Base-by-base conservation (phyloP, 30 jellyfish, hydroid and myxozoan species). In the Phacellophora camtschatica region DNA sequence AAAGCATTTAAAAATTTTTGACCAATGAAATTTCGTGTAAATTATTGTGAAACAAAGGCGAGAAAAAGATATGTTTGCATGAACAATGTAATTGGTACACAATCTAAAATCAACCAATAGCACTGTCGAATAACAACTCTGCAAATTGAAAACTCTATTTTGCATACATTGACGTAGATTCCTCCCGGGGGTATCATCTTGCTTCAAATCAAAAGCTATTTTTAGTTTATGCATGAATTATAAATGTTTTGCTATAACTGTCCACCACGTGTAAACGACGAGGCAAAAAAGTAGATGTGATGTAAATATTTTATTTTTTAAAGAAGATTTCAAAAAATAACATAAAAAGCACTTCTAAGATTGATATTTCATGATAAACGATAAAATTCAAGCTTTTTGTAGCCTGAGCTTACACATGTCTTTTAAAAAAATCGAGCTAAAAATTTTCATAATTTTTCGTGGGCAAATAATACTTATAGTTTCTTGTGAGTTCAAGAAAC, bases 211-310 rank as follows among this genome's bases (percentile, higher is more conserved):
- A 33, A 8, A 15, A 49, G 18, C 20, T 73, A 73, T 73, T 73
- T 41, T 73, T 73, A 73, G 86, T 12, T 3, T 48, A 16, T 1
- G 23, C 59, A 51, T 73, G 45, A 73, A 73, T 73, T 16, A 49
- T 73, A 50, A 15, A 73, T 73, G 84, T n/a, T n/a, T n/a, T n/a
- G n/a, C n/a, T n/a, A n/a, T n/a, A n/a, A n/a, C 46, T 28, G 42
- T 46, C 24, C 59, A 19, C 88, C 88, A 76, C 88, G 88, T 76
- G 88, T 71, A 76, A 76, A 76, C 88, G 79, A 61, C 59, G 88
- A 43, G 88, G 79, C 65, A 18, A 29, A 57, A 57, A 57, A 57
- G 13, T 8, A 10, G 55, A 42, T 16, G 16, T 42, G 16, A 42
- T 10, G 55, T 8, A 42, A 42, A 42, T 42, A 10, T 42, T 10